phyloP scores from a whole-genome alignment of 2,888 invertebrate species.

The Zygogramma bicolorata region DNA sequence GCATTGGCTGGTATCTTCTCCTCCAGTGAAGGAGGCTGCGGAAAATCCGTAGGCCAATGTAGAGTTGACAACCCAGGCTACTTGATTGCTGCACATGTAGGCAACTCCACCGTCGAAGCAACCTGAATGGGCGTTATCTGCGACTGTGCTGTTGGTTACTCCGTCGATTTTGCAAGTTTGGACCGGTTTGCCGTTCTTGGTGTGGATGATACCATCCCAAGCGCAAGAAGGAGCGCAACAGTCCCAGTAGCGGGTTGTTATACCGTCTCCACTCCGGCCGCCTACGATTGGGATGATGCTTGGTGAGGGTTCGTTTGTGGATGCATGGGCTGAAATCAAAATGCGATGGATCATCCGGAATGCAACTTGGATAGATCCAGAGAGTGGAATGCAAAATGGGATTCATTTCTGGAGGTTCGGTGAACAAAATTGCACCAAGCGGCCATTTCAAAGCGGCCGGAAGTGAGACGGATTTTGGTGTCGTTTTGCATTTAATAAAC shows the following conservation, averaged over 20 bases:
- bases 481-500: no score
- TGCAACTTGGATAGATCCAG: background rate
- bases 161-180: conserved; percentile 36
- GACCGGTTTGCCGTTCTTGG: conserved; percentile 28
- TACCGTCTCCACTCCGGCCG: conserved; percentile 33
- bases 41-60: conserved; percentile 43
- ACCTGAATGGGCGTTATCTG: conserved; percentile 24
- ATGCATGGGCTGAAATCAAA: background rate
- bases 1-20: conserved; percentile 36
- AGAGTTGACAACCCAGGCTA: conserved; percentile 40
- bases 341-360: background rate
- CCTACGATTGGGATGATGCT: conserved; percentile 22
- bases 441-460: no score
- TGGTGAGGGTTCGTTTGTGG: background rate
- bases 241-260: conserved; percentile 45
- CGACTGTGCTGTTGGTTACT: conserved; percentile 2
- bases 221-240: conserved; percentile 43
- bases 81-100: conserved; percentile 40
- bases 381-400: no score
- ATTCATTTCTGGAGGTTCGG: no score
- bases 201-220: conserved; percentile 33
- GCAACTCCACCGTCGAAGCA: conserved; percentile 36
- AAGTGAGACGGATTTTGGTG: no score
- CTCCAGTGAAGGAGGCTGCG: conserved; percentile 44
- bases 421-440: no score